A percentile compares a stretch with the other conserved stretches of the same genome.
Evolutionary conservation across 2,797 vertebrate genomes (phyloP).

Genomic region (Phoxinus dragarum): DNA sequence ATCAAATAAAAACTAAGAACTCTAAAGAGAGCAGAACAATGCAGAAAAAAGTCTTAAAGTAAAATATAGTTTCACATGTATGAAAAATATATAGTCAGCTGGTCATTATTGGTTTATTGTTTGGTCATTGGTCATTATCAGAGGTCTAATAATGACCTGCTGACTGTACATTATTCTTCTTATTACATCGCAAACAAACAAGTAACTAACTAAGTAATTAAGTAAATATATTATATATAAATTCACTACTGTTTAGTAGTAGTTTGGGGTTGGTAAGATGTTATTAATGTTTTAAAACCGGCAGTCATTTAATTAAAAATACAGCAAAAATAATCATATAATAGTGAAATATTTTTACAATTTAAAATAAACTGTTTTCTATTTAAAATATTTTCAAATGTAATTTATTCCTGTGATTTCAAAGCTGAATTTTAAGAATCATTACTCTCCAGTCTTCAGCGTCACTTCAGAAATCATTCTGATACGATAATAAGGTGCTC

Average conservation of each 20-base stretch:
- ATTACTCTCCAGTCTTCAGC: background rate
- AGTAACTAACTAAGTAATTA: background rate
- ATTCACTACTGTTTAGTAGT: background rate
- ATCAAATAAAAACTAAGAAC: background rate
- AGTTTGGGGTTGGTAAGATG: background rate
- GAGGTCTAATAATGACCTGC: background rate
- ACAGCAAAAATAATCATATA: background rate
- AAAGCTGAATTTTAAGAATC: background rate
- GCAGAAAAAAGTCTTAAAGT: background rate
- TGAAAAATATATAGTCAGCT: background rate
- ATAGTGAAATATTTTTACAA: background rate
- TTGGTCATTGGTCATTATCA: background rate
- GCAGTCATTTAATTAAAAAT: background rate
- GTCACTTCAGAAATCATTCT: background rate
- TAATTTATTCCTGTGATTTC: background rate
- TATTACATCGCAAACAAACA: too few species aligned
- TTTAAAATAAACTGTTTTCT: background rate
- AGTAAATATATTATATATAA: too few species aligned
- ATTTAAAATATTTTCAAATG: background rate
- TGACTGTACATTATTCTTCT: background rate
- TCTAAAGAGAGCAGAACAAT: background rate
- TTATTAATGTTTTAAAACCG: background rate
- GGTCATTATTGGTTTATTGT: background rate
- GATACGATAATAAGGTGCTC: background rate
- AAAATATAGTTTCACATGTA: background rate